phyloP scores from a whole-genome alignment of 2,888 invertebrate species.

The Lydus trimaculatus region DNA sequence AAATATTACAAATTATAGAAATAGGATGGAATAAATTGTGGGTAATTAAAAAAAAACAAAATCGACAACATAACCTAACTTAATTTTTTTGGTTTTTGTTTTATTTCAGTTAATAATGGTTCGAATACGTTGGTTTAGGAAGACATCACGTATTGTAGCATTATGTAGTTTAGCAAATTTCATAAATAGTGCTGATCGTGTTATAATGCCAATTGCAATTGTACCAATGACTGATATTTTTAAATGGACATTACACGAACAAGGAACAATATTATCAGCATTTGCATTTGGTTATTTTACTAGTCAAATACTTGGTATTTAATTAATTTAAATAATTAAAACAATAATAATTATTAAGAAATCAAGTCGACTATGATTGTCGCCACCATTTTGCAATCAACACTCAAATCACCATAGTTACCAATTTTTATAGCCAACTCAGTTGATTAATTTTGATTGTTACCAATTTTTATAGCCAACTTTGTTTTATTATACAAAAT shows the following conservation, averaged over 20 bases:
- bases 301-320: slow-evolving; percentile 71
- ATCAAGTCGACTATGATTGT: background rate
- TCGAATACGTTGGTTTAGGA: slow-evolving; percentile 63
- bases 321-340: slow-evolving; percentile 10
- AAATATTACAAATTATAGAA: too few species aligned
- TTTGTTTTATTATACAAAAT: too few species aligned
- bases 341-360: background rate
- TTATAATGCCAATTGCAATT: slow-evolving; percentile 81
- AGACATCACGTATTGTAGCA: slow-evolving; percentile 68
- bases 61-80: too few species aligned
- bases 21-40: background rate
- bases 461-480: background rate
- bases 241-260: slow-evolving; percentile 73
- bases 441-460: too few species aligned
- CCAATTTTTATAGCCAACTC: too few species aligned
- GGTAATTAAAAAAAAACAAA: slow-evolving; percentile 1
- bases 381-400: too few species aligned
- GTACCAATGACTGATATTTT: slow-evolving; percentile 76
- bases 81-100: background rate
- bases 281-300: slow-evolving; percentile 80
- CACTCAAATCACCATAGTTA: too few species aligned
- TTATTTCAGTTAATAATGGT: slow-evolving; percentile 52
- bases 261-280: slow-evolving; percentile 78
- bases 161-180: slow-evolving; percentile 78
- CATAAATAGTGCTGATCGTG: slow-evolving; percentile 78